phyloP scores from a whole-genome alignment of 2,888 invertebrate species.

The Oxyteleia sp. region DNA sequence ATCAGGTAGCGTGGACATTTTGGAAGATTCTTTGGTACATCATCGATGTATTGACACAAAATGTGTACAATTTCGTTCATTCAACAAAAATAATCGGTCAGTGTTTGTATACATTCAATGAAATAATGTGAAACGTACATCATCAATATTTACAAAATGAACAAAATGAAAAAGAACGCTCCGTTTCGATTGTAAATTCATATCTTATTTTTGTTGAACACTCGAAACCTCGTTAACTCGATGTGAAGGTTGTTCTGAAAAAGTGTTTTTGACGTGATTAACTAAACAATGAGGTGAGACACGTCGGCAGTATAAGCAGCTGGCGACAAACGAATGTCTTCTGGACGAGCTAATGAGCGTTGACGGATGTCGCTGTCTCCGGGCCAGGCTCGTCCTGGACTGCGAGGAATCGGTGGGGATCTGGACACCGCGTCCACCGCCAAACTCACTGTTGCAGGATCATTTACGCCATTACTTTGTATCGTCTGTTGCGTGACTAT shows the following conservation, averaged over 20 bases:
- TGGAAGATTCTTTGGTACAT: slow-evolving; percentile 39
- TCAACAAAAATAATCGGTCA: slow-evolving; percentile 26
- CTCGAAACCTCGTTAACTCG: slow-evolving; percentile 2
- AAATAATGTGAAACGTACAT: background rate
- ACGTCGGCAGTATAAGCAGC: slow-evolving; percentile 94
- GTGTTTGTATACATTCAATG: background rate
- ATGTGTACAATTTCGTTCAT: slow-evolving; percentile 27
- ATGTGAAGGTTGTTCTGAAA: slow-evolving; percentile 10
- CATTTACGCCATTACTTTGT: slow-evolving; percentile 93
- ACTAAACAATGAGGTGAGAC: slow-evolving; percentile 93
- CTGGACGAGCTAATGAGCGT: too few species aligned
- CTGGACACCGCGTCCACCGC: slow-evolving; percentile 90
- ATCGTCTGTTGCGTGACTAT: slow-evolving; percentile 92
- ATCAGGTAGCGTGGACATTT: slow-evolving; percentile 58
- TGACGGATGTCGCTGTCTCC: too few species aligned
- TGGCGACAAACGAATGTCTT: too few species aligned
- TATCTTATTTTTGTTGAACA: slow-evolving; percentile 32
- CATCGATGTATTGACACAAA: slow-evolving; percentile 24
- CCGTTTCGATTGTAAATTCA: too few species aligned
- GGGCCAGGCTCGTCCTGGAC: slow-evolving; percentile 91
- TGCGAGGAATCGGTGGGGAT: slow-evolving; percentile 87
- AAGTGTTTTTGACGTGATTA: slow-evolving; percentile 30
- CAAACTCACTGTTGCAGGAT: slow-evolving; percentile 93
- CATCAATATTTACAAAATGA: slow-evolving; percentile 21
- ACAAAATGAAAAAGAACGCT: background rate